Base-by-base conservation (phyloP, 2,888 invertebrate genomes). In the Brachyptera risi region DNA sequence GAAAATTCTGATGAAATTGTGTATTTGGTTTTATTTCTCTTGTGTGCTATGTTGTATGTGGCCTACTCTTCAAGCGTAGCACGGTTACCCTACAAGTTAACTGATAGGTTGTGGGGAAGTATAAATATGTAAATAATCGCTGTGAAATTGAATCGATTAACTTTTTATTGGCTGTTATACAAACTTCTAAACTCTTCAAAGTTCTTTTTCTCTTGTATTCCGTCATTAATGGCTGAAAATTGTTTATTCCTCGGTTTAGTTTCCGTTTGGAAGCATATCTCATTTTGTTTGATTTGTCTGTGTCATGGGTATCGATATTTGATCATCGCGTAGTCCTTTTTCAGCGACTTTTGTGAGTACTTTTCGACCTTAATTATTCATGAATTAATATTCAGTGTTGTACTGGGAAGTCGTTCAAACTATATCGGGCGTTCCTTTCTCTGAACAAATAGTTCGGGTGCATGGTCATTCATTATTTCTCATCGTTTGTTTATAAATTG, bases 391-490 rank as follows among this genome's bases (percentile, higher is more conserved):
- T 47, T 47, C 47, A 21, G n/a, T n/a, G n/a, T 47, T n/a, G 47
- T 31, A 31, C 11, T 11, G 31, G 31, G 31, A n/a, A 31, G 31
- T 31, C 47, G 21, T 47, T 47, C 24, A 5, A 47, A 47, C 47
- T n/a, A 24, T 24, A n/a, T 17, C 24, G 21, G 47, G 47, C 47
- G 47, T 21, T 47, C n/a, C n/a, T 24, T 17, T 23, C 24, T 24
- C 21, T 47, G 47, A 47, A 47, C 24, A 47, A 47, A 21, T 47
- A 9, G 47, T 24, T n/a, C n/a, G n/a, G n/a, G n/a, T n/a, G n/a
- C n/a, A n/a, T n/a, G n/a, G n/a, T n/a, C n/a, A n/a, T n/a, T n/a
- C n/a, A n/a, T n/a, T n/a, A n/a, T 47, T 47, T 47, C 47, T 47
- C 24, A 24, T 47, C 23, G 47, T n/a, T 47, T 47, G 47, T 47